Evolutionary conservation across 2,113 vertebrate species (phyloP).

Genomic region (Tringa solitaria): DNA sequence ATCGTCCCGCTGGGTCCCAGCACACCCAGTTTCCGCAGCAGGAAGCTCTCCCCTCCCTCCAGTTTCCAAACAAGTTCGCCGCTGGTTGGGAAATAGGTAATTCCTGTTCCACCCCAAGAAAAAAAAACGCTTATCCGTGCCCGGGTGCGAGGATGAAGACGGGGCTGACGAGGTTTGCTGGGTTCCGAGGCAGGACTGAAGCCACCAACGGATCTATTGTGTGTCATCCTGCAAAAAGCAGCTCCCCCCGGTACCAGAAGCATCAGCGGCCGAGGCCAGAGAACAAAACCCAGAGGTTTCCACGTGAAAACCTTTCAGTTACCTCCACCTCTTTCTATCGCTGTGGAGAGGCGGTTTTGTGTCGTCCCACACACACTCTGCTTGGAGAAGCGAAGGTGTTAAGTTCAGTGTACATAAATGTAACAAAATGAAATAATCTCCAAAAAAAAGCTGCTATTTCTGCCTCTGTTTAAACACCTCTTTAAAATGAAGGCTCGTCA

Average conservation of each 20-base stretch:
- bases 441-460: background rate
- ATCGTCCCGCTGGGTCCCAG: background rate
- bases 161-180: background rate
- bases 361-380: background rate
- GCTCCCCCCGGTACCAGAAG: rapidly evolving
- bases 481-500: too few species aligned
- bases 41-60: background rate
- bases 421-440: background rate
- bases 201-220: rapidly evolving
- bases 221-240: background rate
- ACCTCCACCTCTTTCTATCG: background rate
- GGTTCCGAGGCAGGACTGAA: background rate
- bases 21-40: background rate
- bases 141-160: rapidly evolving
- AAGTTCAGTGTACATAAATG: background rate
- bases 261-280: background rate
- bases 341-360: rapidly evolving
- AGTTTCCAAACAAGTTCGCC: background rate
- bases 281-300: background rate
- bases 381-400: background rate
- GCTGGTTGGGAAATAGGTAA: background rate
- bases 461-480: background rate
- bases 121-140: background rate
- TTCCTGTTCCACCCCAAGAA: background rate
- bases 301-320: rapidly evolving